Base-by-base conservation (phyloP, 2,797 vertebrate genomes). In the Clamator glandarius region DNA sequence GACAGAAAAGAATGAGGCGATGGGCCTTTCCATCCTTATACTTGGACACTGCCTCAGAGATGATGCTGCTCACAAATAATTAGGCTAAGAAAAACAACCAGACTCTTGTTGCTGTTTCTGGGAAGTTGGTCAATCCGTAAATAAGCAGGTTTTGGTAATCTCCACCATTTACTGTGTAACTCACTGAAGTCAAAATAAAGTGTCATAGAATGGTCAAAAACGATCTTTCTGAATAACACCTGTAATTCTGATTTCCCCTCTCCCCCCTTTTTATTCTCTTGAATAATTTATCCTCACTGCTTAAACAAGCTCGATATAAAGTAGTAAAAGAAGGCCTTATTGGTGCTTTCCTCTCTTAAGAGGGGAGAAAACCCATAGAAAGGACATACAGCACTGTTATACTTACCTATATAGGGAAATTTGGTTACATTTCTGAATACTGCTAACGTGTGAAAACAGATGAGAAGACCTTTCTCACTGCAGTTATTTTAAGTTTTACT, bases 381-480 rank as follows among this genome's bases (percentile, higher is more conserved):
- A 62, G 8, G 15, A 67, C 17, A 5, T 11, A 35, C 0, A 70
- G 35, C 28, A 57, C 33, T 8, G 10, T 20, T 67, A 18, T 1
- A 59, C 58, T 58, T 35, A 42, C 18, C 3, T 48, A 28, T 11
- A 66, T 25, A 33, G 3, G 63, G 33, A 79, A 76, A 62, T 21
- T 57, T 2, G 42, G 17, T 42, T n/a, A 6, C 5, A 48, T 46
- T 77, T 62, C 63, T 76, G 79, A 87, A 75, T 19, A 72, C 72
- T 19, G 17, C 2, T 11, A 36, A 44, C 0, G 2, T 9, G 0
- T 51, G 16, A 66, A n/a, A 85, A 84, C 8, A 72, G 21, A 24
- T 7, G 12, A 63, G 42, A 77, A 29, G 13, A 66, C 8, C 9
- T 75, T 58, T n/a, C 17, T 23, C 55, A 51, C 5, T 6, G 23